Evolutionary conservation across 2,888 invertebrate genomes (phyloP), one percentile per base, ranked within the genome.

Genomic region (Notodonta dromedarius): DNA sequence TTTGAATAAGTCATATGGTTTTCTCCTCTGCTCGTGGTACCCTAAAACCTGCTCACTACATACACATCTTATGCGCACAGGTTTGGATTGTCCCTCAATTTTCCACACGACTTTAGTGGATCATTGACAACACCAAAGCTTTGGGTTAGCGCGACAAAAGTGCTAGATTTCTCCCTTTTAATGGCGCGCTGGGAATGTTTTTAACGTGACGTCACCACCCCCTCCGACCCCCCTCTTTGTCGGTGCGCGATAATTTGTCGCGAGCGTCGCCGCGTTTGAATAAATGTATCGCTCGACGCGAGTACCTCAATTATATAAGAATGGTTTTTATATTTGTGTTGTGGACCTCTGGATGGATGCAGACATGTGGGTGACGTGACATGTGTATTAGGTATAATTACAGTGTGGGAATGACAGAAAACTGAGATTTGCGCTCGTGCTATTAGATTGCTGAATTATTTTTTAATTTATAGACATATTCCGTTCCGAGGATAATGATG

Each of bases 131-230:
- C 82, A 81, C 83, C 85, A 89, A 87, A 87, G 89, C 89, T 87
- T 88, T 88, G 84, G 79, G 72, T 77, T 77, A 74, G 73, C 74
- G 75, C 78, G 67, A 66, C 65, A 70, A 76, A 80, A 83, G 81
- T 80, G 80, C 75, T 74, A 76, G 76, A 77, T 79, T 77, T 77
- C 70, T 71, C 71, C 75, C 71, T 73, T 77, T 76, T 81, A 83
- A 84, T 81, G 81, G 77, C 70, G 76, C 79, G 81, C 76, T 83
- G 81, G 85, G 83, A 85, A 85, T 83, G 88, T 86, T 84, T 82
- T 79, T 74, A 79, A 61, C 59, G 67, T 74, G 67, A 68, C 71
- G 80, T 78, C 80, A 82, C 77, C 69, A 66, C 65, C 70, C 66
- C 76, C 62, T 63, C 63, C 59, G 61, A 59, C n/a, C n/a, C 62